Conservation (phyloP, 2,797 vertebrate genomes). For the Rachycentron canadum region DNA sequence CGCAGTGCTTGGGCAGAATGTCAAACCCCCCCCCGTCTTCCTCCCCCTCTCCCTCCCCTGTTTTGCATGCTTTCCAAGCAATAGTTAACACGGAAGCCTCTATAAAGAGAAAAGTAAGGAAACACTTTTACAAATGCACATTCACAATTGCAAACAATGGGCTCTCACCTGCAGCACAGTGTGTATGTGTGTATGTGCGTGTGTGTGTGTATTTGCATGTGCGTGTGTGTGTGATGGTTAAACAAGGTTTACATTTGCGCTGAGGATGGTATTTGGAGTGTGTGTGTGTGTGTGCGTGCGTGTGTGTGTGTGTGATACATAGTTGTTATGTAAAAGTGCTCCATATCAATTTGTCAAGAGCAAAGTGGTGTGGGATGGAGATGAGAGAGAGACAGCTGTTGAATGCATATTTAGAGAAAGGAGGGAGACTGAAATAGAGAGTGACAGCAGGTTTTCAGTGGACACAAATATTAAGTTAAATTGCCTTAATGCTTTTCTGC, state of each 20-base stretch:
- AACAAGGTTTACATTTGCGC: conserved; percentile 60
- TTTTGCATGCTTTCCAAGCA: conserved; percentile 72
- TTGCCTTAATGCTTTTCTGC: conserved; percentile 20
- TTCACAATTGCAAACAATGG: conserved; percentile 21
- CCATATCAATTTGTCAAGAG: conserved; percentile 81
- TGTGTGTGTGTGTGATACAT: conserved; percentile 36
- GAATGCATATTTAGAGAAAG: conserved; percentile 78
- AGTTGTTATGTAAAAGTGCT: conserved; percentile 81
- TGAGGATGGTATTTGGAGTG: conserved; percentile 60
- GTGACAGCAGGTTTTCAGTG: conserved; percentile 55
- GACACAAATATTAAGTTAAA: conserved; percentile 41
- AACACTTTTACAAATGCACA: conserved; percentile 36
- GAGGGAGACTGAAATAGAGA: conserved; percentile 52
- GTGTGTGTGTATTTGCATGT: no score
- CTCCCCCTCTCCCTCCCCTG: conserved; percentile 51
- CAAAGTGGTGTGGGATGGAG: conserved; percentile 81
- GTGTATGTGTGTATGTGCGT: conserved; percentile 26
- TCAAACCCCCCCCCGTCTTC: conserved; percentile 75
- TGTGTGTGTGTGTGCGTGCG: conserved; percentile 33
- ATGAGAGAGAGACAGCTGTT: conserved; percentile 82
- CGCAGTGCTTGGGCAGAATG: conserved; percentile 82
- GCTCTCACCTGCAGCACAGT: conserved; percentile 59
- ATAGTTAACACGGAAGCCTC: conserved; percentile 75
- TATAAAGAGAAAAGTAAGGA: conserved; percentile 50
- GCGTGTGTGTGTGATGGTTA: conserved; percentile 44